phyloP scores from a whole-genome alignment of 2,888 invertebrate species.

The Neoitamus cyanurus region DNA sequence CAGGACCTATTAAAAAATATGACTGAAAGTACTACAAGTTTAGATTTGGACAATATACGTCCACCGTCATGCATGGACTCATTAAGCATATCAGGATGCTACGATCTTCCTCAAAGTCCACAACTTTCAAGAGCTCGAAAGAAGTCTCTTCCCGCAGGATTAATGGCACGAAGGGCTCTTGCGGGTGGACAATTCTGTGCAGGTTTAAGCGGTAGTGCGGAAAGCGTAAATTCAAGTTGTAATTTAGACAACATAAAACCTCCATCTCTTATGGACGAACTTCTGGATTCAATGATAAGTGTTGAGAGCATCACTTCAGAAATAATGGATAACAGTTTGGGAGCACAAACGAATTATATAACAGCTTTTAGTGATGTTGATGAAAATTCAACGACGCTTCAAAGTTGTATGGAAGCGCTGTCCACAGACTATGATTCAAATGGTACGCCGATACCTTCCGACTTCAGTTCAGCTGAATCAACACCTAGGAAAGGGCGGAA shows the following conservation, averaged over 20 bases:
- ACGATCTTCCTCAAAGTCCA: constrained; percentile 65
- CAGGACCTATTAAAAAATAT: constrained; percentile 68
- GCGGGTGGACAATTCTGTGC: constrained; percentile 66
- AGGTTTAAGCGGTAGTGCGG: constrained; percentile 71
- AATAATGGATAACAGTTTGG: constrained; percentile 70
- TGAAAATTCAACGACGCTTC: constrained; percentile 70
- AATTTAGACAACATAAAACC: constrained; percentile 86
- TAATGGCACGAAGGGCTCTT: constrained; percentile 79
- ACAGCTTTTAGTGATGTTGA: constrained; percentile 72
- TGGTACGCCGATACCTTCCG: constrained; percentile 75
- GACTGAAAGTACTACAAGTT: constrained; percentile 73
- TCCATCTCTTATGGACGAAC: constrained; percentile 82
- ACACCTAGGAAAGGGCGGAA: constrained; percentile 75
- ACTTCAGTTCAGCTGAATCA: constrained; percentile 79
- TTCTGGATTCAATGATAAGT: constrained; percentile 84
- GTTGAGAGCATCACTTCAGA: constrained; percentile 87
- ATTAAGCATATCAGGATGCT: constrained; percentile 69
- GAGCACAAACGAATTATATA: constrained; percentile 65
- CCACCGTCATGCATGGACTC: constrained; percentile 84
- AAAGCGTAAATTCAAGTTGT: constrained; percentile 71
- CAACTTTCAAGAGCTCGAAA: constrained; percentile 69
- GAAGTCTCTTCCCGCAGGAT: constrained; percentile 76
- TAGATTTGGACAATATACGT: constrained; percentile 79
- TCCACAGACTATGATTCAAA: constrained; percentile 66
- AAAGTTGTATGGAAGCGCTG: constrained; percentile 68